Conservation (phyloP, 2,888 invertebrate genomes). For the Branchellion lobata region DNA sequence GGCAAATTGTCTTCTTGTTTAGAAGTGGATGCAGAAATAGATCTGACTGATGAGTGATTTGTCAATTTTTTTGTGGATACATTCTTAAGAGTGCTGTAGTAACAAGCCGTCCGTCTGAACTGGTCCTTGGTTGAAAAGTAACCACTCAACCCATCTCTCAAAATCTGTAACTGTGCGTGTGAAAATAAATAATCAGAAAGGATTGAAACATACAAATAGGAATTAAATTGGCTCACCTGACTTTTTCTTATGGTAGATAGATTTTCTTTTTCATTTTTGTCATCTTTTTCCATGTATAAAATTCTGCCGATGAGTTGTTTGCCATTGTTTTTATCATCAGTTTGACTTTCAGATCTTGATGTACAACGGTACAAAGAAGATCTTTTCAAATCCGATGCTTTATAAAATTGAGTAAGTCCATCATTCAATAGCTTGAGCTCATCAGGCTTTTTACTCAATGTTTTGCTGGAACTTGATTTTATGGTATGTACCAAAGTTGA, state of each 20-base stretch:
- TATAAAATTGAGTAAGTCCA: constrained; percentile 4
- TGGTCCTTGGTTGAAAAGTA: background rate
- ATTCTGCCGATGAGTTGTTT: background rate
- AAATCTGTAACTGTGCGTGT: background rate
- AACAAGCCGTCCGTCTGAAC: background rate
- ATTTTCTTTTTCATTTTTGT: background rate
- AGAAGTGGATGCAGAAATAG: too few species aligned
- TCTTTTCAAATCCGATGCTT: background rate
- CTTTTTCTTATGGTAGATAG: background rate
- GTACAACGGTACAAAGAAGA: background rate
- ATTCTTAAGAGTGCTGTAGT: background rate
- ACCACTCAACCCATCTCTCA: constrained; percentile 1
- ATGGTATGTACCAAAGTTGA: background rate
- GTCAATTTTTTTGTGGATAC: too few species aligned
- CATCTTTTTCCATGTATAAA: background rate
- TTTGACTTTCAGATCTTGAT: background rate
- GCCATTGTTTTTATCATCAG: background rate
- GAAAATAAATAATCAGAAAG: background rate
- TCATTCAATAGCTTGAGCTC: background rate
- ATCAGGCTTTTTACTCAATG: background rate
- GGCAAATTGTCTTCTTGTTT: too few species aligned
- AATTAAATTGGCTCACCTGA: background rate
- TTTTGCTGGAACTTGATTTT: background rate
- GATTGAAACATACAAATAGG: background rate
- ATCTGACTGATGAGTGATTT: too few species aligned